Evolutionary conservation across 2,797 vertebrate genomes (phyloP), one percentile per base, ranked within the genome.

Genomic region (Cossypha niveicapilla): DNA sequence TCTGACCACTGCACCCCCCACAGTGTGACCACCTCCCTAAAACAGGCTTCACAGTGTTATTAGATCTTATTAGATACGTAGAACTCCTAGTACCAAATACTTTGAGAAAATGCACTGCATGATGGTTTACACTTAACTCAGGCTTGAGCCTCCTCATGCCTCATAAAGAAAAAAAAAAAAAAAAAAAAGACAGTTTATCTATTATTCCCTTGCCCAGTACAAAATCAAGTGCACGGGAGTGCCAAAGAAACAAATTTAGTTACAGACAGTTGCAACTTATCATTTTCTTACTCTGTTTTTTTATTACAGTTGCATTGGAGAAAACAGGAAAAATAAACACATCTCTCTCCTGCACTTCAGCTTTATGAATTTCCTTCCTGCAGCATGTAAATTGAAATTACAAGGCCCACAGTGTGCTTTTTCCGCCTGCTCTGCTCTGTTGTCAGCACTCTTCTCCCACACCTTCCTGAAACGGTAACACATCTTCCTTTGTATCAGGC

Each of bases 281-380:
- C 0, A 3, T 57, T 84, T 68, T 86, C 48, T 82, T 44, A 51
- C 13, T 48, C 32, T 45, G 50, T 8, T 88, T 87, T 87, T 86
- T 84, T 78, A 73, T 62, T 66, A 60, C 7, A 60, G 17, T 16
- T 53, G 32, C 32, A 14, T 23, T 67, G 11, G 3, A 74, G 47
- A 92, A 90, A 91, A 82, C 10, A 35, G 24, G 42, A 54, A 61
- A 93, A 87, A 78, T 18, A 60, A 91, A 63, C 17, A 37, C 11
- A 45, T 37, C 21, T 57, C 58, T 42, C 41, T 65, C 30, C 34
- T 22, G n/a, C 53, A 68, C 42, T 57, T 86, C 37, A 44, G 34
- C 34, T 75, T 58, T n/a, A 61, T 50, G 70, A 58, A 95, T 70
- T 82, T 94, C 77, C 86, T 92, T 92, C 88, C 84, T 90, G 77